phyloP scores from a whole-genome alignment of 2,797 vertebrate species.

The Catamblyrhynchus diadema region DNA sequence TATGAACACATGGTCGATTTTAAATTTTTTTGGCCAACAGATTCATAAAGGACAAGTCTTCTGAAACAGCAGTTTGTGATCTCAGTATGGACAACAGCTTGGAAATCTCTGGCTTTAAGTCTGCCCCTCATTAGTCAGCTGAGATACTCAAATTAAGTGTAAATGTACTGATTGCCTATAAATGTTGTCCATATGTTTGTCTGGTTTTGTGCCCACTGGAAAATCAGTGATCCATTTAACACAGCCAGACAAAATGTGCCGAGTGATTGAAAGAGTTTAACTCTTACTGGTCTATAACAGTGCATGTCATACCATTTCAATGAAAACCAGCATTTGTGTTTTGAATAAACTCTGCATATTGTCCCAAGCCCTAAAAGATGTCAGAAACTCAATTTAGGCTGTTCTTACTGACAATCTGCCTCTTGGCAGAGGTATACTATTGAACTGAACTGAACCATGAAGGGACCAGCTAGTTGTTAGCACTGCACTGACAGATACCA shows the following conservation, averaged over 20 bases:
- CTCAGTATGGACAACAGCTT: slow-evolving; percentile 24
- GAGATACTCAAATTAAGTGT: slow-evolving; percentile 15
- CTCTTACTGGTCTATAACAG: not conserved
- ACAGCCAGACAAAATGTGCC: not conserved
- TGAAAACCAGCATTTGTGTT: not conserved
- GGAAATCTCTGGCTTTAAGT: slow-evolving; percentile 15
- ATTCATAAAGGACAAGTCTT: not conserved
- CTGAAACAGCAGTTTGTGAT: not conserved
- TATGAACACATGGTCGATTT: not conserved
- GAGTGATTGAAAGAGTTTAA: slow-evolving; percentile 11
- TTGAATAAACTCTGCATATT: not conserved
- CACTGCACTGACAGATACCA: not conserved
- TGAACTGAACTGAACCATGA: not conserved
- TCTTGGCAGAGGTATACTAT: not conserved
- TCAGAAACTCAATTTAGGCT: not conserved
- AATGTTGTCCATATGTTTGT: slow-evolving; percentile 45
- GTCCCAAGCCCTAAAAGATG: not conserved
- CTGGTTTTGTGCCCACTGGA: slow-evolving; percentile 26
- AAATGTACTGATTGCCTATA: slow-evolving; percentile 8
- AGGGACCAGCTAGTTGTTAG: not conserved
- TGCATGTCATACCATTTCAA: not conserved
- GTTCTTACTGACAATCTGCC: not conserved
- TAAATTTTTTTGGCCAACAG: not conserved
- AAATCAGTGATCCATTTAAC: slow-evolving; percentile 17
- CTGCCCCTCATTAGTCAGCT: slow-evolving; percentile 37